phyloP scores from a whole-genome alignment of 2,113 vertebrate species.

The Oncorhynchus kisutch region DNA sequence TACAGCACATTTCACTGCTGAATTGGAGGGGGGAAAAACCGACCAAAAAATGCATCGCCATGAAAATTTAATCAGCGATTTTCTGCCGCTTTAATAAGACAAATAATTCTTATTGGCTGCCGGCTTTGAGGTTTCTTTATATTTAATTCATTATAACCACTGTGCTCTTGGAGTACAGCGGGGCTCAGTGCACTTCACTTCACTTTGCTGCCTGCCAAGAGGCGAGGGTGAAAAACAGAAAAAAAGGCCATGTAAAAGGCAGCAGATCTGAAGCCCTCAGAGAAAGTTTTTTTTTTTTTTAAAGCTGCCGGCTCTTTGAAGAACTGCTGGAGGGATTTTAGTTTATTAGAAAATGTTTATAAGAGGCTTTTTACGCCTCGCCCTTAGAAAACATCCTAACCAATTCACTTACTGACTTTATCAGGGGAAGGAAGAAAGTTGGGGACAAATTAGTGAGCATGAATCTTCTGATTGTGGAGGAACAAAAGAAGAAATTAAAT shows the following conservation, averaged over 20 bases:
- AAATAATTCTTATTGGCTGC: conserved; percentile 90
- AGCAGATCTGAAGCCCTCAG: conserved; percentile 76
- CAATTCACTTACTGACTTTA: background rate
- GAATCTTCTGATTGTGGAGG: background rate
- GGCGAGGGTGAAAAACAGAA: conserved; percentile 84
- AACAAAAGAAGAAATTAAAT: no score
- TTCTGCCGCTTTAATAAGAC: conserved; percentile 91
- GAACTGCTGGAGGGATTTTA: conserved; percentile 53
- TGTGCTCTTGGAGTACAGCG: conserved; percentile 81
- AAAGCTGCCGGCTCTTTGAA: conserved; percentile 62
- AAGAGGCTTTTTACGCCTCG: background rate
- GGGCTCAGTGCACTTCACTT: conserved; percentile 81
- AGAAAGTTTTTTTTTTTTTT: conserved; percentile 55
- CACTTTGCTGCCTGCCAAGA: conserved; percentile 83
- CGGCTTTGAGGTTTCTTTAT: conserved; percentile 86
- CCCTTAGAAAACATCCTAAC: background rate
- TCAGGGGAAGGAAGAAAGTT: no score
- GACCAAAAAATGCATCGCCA: conserved; percentile 78
- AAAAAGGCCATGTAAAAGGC: conserved; percentile 85
- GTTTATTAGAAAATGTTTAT: conserved; percentile 22
- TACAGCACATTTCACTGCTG: conserved; percentile 86
- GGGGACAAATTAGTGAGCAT: background rate
- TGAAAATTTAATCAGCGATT: conserved; percentile 91
- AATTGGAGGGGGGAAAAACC: conserved; percentile 72
- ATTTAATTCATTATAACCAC: conserved; percentile 93